Base-by-base conservation (phyloP, 2,888 invertebrate species). In the Hedya salicella region DNA sequence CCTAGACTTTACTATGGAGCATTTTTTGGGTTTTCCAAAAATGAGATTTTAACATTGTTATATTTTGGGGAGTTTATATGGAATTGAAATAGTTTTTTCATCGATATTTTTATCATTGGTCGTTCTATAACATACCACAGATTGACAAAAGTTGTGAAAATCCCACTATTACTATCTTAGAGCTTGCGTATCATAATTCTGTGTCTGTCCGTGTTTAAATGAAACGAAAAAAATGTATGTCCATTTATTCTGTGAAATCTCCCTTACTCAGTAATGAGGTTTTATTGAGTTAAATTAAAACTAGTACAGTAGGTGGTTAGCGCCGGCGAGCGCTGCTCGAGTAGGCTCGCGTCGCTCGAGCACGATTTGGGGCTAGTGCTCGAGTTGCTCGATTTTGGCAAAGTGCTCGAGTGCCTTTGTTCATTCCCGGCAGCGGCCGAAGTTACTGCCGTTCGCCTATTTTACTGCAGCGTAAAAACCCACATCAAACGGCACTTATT, bases 271-370 rank as follows among this genome's bases (percentile, higher is more conserved):
- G 40, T 44, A 56, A 17, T 17, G 13, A 56, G 56, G 56, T 44
- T 44, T 30, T 25, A 16, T 30, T 54, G 25, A 14, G 21, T 44
- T 39, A 8, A 17, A 44, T 44, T 39, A 8, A 17, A 30, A 44
- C 54, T 56, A 42, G 14, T 46, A 21, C 21, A 30, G 30, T 16
- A 42, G 25, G 42, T 4, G 32, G 32, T 52, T 32, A 16, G 54
- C 11, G 40, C 11, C 36, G 36, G 11, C 36, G 36, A 36, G 54
- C n/a, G 21, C 21, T 16, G 56, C 56, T 42, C 42, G 42, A 42
- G 54, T 42, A 42, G 6, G 21, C 40, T 21, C 40, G 54, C 40
- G 54, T 40, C 9, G 54, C 50, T 52, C 32, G 50, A 52, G 50
- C 11, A 21, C 44, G 44, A 44, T 25, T 36, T 36, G 6, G 36